These are phyloP conservation scores for Butorides virescens DNA, from an alignment of 2,113 vertebrate genomes.

Conservation along the genomic window DNA sequence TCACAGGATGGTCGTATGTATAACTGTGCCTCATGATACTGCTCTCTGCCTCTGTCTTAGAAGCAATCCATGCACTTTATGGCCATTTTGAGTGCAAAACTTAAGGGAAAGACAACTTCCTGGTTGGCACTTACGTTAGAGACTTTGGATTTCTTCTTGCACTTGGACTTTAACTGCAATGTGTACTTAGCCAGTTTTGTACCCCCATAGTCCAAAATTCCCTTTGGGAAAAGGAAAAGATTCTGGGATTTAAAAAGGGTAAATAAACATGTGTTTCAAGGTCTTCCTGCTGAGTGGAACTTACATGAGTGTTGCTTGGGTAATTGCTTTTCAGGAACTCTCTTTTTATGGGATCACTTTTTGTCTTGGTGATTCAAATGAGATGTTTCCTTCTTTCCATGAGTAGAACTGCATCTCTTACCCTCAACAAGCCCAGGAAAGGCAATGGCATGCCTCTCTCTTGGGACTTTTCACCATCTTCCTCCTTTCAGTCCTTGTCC, in stretches of 20 bases:
- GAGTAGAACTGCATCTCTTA: not conserved
- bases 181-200: slow-evolving; percentile 5
- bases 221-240: not conserved
- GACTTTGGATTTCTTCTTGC: not conserved
- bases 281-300: not conserved
- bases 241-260: not conserved
- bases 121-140: not conserved
- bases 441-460: not conserved
- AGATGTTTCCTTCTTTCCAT: not conserved
- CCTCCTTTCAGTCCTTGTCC: not conserved
- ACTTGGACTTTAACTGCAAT: not conserved
- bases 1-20: not conserved
- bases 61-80: not conserved
- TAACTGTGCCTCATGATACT: not conserved
- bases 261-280: slow-evolving; percentile 58
- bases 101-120: not conserved
- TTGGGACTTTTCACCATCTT: not conserved
- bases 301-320: not conserved
- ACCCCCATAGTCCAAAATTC: not conserved
- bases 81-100: not conserved
- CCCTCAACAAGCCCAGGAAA: not conserved
- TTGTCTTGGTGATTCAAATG: not conserved
- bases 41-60: not conserved
- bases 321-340: not conserved
- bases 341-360: not conserved